Evolutionary conservation across 2,113 vertebrate species (phyloP), one percentile per base, ranked within the genome.

Genomic region (Brachionichthys hirsutus): DNA sequence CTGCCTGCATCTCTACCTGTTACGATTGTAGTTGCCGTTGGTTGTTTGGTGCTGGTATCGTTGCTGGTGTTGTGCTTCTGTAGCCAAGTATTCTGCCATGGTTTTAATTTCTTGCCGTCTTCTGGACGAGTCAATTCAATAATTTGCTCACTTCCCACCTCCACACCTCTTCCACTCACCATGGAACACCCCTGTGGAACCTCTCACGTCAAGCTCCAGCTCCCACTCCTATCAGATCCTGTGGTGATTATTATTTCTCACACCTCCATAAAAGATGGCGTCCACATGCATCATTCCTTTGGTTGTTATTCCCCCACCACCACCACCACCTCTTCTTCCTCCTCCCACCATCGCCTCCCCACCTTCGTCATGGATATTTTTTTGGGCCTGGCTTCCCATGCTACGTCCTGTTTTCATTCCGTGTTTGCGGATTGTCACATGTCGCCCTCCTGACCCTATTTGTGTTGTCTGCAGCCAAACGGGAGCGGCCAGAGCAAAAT

Each of bases 381-480:
- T 84, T 83, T 67, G 73, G 81, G 73, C 81, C 80, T 52, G 81
- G 73, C 74, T 72, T 77, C 70, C 75, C 67, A 22, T 85, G 82
- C 83, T 65, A 61, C 75, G 59, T 84, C 86, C 82, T 64, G 61
- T 82, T 78, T 80, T 76, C 82, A 87, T 89, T 82, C 87, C 82
- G 73, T 88, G 87, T 89, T 75, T 83, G 81, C 82, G 89, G 83
- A 81, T 80, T 89, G 88, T 90, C 86, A 83, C 89, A 84, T 91
- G 87, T 93, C 93, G 90, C 92, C 92, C 87, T 89, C 93, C 92
- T 94, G 92, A 93, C 90, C 94, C 92, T 95, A 89, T 95, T 93
- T 95, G 92, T 95, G 93, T 96, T 93, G 93, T 95, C 94, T 92
- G 93, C 95, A 96, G 95, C 94, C 94, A 90, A 95, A 95, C 93